Evolutionary conservation across 2,113 vertebrate genomes (phyloP).

Genomic region (Eublepharis macularius): DNA sequence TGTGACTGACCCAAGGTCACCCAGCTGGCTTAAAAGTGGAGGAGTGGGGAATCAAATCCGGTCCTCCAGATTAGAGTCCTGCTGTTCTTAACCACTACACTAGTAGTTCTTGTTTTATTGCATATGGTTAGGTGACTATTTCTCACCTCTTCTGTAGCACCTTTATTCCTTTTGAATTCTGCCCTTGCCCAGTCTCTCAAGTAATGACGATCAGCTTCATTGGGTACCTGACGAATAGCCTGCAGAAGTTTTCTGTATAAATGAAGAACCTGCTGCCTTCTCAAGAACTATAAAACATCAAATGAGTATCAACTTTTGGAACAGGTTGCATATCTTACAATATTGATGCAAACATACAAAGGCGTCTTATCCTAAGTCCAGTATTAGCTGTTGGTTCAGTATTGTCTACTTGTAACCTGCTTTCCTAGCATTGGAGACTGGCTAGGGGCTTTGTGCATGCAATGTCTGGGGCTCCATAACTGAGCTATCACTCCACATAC

Average conservation of each 20-base stretch:
- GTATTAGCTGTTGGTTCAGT: no score
- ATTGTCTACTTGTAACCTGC: no score
- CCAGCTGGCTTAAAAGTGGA: no score
- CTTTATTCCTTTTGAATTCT: constrained; percentile 90
- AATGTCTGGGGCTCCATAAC: no score
- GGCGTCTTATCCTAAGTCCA: not conserved
- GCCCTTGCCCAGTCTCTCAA: constrained; percentile 87
- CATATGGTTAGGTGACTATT: accelerated
- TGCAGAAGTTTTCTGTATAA: constrained; percentile 87
- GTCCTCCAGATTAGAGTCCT: no score
- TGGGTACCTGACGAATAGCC: constrained; percentile 81
- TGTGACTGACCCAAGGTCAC: no score
- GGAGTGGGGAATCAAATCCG: no score
- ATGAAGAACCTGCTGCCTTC: constrained; percentile 86
- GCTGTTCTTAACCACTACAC: no score
- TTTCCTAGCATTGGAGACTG: no score
- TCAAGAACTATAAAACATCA: constrained; percentile 81
- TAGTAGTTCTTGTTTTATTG: accelerated
- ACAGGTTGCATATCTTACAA: not conserved
- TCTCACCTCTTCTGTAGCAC: constrained; percentile 83
- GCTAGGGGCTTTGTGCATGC: no score
- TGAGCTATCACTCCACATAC: no score
- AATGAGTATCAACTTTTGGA: not conserved
- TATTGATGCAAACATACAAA: not conserved
- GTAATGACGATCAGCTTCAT: constrained; percentile 80